These are phyloP conservation scores for Odontomachus brunneus DNA, from an alignment of 1,140 invertebrate species.

Conservation along the genomic window DNA sequence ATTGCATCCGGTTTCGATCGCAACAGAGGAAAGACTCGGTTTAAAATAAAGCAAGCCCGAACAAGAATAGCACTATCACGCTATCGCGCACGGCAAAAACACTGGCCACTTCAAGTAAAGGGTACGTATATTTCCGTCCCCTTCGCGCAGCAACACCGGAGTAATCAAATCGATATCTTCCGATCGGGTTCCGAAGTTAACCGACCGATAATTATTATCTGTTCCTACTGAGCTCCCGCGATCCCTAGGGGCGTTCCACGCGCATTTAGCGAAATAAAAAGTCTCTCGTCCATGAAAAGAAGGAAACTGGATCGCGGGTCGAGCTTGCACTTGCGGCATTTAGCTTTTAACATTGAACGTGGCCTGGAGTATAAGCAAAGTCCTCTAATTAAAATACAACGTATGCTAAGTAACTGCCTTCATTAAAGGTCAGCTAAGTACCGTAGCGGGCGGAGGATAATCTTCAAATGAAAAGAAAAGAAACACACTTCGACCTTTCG, in stretches of 20 bases:
- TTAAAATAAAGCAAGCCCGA: not conserved
- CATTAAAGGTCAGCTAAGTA: no score
- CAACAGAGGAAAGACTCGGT: not conserved
- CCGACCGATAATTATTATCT: constrained; percentile 53
- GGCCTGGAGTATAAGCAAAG: no score
- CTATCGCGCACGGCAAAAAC: constrained; percentile 2
- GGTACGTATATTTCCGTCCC: constrained; percentile 3
- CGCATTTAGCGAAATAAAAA: no score
- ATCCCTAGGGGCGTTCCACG: not conserved
- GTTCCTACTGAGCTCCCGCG: constrained; percentile 12
- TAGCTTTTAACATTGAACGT: no score
- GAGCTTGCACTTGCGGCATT: no score
- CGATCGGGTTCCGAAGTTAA: constrained; percentile 27
- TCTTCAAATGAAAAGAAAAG: no score
- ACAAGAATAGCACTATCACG: not conserved
- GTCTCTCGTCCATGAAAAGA: not conserved
- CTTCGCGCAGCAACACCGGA: constrained; percentile 3
- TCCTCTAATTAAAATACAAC: no score
- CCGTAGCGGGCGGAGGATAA: no score
- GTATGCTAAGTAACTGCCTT: no score
- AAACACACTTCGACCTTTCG: no score
- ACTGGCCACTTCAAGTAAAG: no score
- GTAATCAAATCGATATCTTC: constrained; percentile 54
- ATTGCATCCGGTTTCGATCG: not conserved
- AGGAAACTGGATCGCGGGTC: not conserved